Conservation (phyloP, 2,797 vertebrate species). For the Helostoma temminkii region DNA sequence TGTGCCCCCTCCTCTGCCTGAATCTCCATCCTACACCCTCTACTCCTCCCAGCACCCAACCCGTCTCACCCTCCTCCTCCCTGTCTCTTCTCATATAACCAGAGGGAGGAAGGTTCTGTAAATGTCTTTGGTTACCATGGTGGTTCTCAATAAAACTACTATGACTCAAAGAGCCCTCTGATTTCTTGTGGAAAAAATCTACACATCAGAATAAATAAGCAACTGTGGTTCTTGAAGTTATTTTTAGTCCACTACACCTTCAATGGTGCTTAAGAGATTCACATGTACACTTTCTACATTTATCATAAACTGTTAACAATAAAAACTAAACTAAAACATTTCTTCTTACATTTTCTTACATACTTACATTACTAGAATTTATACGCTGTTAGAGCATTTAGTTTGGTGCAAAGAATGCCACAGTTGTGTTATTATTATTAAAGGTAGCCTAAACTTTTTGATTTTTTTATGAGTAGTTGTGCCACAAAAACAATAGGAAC, state of each 20-base stretch:
- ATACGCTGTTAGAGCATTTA: too few relatives aligned
- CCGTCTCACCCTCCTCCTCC: constrained; percentile 44
- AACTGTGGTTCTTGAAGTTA: constrained; percentile 54
- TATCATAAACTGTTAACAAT: too few relatives aligned
- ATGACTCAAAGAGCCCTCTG: constrained; percentile 70
- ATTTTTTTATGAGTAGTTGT: too few relatives aligned
- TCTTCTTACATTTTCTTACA: too few relatives aligned
- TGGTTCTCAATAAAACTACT: constrained; percentile 62
- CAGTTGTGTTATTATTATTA: background rate
- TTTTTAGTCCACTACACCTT: constrained; percentile 57
- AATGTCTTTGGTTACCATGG: constrained; percentile 60
- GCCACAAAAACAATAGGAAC: too few relatives aligned
- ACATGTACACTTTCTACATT: constrained; percentile 16
- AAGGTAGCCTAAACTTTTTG: too few relatives aligned
- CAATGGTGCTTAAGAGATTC: constrained; percentile 25
- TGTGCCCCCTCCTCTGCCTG: constrained; percentile 50
- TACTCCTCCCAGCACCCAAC: constrained; percentile 20
- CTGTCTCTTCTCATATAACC: constrained; percentile 46
- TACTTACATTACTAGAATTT: too few relatives aligned
- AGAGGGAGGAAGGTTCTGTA: constrained; percentile 57
- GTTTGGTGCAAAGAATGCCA: background rate
- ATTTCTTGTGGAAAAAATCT: constrained; percentile 48
- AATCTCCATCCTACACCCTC: constrained; percentile 26
- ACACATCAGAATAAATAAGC: constrained; percentile 70
- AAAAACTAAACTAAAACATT: background rate